These are phyloP conservation scores for Trochalopteron elliotii DNA, from an alignment of 2,113 vertebrate species.

Conservation along the genomic window DNA sequence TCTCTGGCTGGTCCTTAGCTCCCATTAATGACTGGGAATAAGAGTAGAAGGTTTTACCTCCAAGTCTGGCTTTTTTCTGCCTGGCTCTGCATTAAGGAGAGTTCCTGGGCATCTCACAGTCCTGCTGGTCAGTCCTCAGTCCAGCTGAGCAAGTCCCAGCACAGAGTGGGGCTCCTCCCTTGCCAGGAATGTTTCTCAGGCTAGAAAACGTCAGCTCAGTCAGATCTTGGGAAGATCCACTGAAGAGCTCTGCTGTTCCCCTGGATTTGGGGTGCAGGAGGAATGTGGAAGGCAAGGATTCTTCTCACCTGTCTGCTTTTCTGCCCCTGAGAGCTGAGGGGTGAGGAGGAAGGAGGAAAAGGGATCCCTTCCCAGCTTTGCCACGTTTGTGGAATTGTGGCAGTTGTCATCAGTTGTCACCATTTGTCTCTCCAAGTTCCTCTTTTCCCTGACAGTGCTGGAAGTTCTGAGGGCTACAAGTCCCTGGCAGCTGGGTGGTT, in stretches of 20 bases:
- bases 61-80: not conserved
- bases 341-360: not conserved
- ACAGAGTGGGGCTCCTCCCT: not conserved
- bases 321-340: not conserved
- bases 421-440: not conserved
- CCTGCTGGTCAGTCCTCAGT: not conserved
- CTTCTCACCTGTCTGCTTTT: not conserved
- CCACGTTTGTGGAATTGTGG: accelerated
- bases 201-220: not conserved
- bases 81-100: not conserved
- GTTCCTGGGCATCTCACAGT: not conserved
- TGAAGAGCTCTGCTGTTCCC: not conserved
- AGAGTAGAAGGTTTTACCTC: not conserved
- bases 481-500: not conserved
- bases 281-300: accelerated
- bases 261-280: not conserved
- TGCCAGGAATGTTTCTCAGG: not conserved
- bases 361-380: not conserved
- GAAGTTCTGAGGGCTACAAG: not conserved
- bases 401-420: not conserved
- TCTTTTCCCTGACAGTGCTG: not conserved
- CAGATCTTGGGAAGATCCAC: not conserved
- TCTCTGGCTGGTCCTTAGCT: not conserved
- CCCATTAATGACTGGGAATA: not conserved
- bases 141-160: not conserved